Conservation (phyloP, 2,797 vertebrate genomes). For the Borostomias antarcticus region DNA sequence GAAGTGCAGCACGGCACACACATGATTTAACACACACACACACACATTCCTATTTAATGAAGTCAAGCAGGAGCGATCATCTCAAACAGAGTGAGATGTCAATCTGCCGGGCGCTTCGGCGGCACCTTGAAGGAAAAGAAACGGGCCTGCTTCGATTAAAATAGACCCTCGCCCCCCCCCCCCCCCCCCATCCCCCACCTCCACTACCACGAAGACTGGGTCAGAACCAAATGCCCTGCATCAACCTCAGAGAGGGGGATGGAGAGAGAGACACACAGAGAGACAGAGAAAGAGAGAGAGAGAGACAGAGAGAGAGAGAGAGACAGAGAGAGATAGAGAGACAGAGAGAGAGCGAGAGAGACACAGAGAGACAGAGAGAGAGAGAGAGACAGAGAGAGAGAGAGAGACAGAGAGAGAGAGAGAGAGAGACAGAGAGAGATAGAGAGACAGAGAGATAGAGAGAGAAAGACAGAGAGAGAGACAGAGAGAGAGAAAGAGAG, state of each 20-base stretch:
- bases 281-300: background rate
- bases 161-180: background rate
- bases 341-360: too few relatives aligned
- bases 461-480: background rate
- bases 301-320: conserved; percentile 23
- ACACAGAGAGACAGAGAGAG: conserved; percentile 16
- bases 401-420: background rate
- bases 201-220: conserved; percentile 41
- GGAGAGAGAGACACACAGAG: background rate
- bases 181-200: conserved; percentile 19
- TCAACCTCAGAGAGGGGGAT: background rate
- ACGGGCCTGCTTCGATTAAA: conserved; percentile 52
- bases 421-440: background rate
- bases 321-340: too few relatives aligned
- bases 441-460: conserved; percentile 2
- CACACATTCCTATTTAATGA: conserved; percentile 66
- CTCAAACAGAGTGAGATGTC: conserved; percentile 61
- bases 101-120: conserved; percentile 53
- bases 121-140: conserved; percentile 50
- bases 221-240: background rate
- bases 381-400: background rate
- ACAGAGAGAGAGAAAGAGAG: conserved; percentile 1
- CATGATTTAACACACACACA: background rate
- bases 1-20: conserved; percentile 2
- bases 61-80: conserved; percentile 61